Base-by-base conservation (phyloP, 1,140 invertebrate species). In the Drosophila equinoxialis region DNA sequence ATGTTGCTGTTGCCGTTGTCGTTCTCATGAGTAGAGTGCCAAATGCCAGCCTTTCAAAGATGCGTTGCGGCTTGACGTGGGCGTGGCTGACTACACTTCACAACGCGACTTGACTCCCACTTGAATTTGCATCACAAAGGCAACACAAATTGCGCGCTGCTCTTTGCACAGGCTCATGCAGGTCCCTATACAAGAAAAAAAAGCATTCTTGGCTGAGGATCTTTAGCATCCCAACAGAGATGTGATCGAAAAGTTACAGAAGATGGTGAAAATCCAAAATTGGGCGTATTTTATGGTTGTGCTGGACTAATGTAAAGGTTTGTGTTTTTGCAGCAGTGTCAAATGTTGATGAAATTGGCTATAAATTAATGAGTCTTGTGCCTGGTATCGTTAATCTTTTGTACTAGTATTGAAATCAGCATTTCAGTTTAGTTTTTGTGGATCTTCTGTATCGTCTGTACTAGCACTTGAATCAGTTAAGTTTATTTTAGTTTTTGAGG, bases 81-180 rank as follows among this genome's bases (percentile, higher is more conserved):
- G 84, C 84, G 84, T 84, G 84, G 84, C 69, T 51, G 66, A 41
- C 45, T 51, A 20, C 79, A 89, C 84, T 87, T 77, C 68, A 61
- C 74, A 61, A 61, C 77, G 71, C 77, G 67, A 81, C 84, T 89
- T 76, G 84, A 84, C 84, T 89, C 84, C 84, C 85, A 89, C 84
- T 89, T 90, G 84, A 84, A 89, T 89, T 89, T 89, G 81, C 84
- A 89, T 89, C 65, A 89, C 84, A 89, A 89, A 89, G 80, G 84
- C 84, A 76, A 68, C 84, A 89, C 85, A 89, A 89, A 89, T 89
- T 89, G 84, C 80, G 55, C 68, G 74, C 77, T 89, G 85, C 81
- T 89, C 85, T 90, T 90, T 89, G 79, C 89, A 67, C 83, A 77
- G 51, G 63, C 68, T 65, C 60, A 57, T 61, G 57, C 70, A 79